Percentiles rank a stretch among this genome's conserved stretches.
Evolutionary conservation across 2,113 vertebrate species (phyloP).

Genomic region (Oreochromis tanganicae): DNA sequence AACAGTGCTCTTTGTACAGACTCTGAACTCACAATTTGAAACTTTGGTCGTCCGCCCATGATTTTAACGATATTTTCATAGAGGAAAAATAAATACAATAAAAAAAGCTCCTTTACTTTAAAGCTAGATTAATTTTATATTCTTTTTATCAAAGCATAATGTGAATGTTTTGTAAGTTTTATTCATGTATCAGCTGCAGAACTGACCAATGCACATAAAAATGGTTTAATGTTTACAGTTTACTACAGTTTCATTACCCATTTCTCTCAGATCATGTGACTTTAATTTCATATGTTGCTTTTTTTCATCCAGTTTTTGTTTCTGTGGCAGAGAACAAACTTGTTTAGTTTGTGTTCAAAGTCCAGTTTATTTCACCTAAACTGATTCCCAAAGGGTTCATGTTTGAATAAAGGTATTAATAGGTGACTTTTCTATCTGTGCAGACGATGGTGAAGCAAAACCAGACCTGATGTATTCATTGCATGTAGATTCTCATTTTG

Average conservation of each 20-base stretch:
- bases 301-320: neutral
- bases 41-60: neutral
- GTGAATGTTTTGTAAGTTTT: neutral
- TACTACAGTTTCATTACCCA: neutral
- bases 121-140: neutral
- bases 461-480: neutral
- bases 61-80: neutral
- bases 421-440: neutral
- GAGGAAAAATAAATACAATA: neutral
- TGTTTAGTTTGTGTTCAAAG: neutral
- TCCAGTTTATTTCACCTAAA: neutral
- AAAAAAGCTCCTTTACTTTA: neutral
- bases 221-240: neutral
- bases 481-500: neutral
- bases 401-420: neutral
- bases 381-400: neutral
- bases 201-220: neutral
- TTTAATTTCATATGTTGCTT: neutral
- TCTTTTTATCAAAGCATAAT: neutral
- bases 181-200: neutral
- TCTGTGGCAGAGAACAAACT: neutral
- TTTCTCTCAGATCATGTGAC: neutral
- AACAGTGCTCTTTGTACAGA: neutral
- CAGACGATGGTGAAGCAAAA: neutral
- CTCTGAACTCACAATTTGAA: neutral